Base-by-base conservation (phyloP, 2,888 invertebrate genomes). In the Lepidocyrtinus sp. region DNA sequence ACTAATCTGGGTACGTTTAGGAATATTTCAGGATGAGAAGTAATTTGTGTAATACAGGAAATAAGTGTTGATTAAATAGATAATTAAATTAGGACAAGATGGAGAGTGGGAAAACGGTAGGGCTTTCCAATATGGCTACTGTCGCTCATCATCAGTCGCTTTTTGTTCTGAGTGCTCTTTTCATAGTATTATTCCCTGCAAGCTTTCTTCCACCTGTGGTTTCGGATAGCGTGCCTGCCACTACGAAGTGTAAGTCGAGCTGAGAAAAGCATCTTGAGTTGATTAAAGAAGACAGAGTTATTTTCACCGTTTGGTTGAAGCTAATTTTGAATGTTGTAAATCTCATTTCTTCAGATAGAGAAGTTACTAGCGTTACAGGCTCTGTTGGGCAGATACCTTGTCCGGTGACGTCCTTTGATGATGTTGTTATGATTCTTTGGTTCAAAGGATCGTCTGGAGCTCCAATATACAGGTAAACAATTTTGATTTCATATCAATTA, bases 401-500 rank as follows among this genome's bases (percentile, higher is more conserved):
- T 73, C 64, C 82, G 17, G 77, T 85, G 45, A 77, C 67, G 25
- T 76, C 83, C 1, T 76, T 83, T 69, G 93, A 95, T 86, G 90
- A 91, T 74, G 94, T 95, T 63, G 94, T 93, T 87, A 93, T 96
- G 92, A 92, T 96, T 87, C 92, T 96, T 82, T 96, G 96, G 96
- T 96, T 96, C 91, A 96, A 95, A 89, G 96, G 95, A 88, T 91
- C 92, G 67, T 92, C 92, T 69, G 93, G 94, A 79, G 95, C 96
- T 91, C 96, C 96, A 12, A 91, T 96, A 75, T 96, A 96, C 90
- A 96, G 95, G 96, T 95, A 89, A 91, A 64, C 17, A 24, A 64
- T 1, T 64, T 22, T 12, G 17, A 24, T 2, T 7, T 1, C 46
- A 1, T 21, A 21, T 22, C 45, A 67, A 45, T 36, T 17, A 2